Evolutionary conservation across 2,888 invertebrate species (phyloP).

Genomic region (Rotaria socialis): DNA sequence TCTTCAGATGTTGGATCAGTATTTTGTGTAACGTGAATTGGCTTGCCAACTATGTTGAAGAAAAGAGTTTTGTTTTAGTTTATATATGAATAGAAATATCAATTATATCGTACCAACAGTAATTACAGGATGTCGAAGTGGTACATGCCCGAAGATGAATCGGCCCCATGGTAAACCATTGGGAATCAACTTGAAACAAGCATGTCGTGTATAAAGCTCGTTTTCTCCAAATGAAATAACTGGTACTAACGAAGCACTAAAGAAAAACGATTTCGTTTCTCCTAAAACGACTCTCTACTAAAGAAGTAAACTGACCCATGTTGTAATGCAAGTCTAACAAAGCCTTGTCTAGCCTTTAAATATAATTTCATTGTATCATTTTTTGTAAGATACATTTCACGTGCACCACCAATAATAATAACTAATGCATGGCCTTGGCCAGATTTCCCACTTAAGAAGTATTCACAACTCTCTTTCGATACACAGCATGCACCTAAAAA

Average conservation of each 20-base stretch:
- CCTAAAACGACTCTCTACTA: too few species aligned
- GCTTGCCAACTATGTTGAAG: background rate
- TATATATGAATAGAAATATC: too few species aligned
- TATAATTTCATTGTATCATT: background rate
- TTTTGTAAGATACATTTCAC: background rate
- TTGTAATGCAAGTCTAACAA: background rate
- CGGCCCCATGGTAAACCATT: background rate
- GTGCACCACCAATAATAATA: background rate
- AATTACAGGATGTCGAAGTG: conserved; percentile 11
- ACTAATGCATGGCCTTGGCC: background rate
- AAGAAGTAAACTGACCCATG: background rate
- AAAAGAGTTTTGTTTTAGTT: too few species aligned
- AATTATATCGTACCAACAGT: background rate
- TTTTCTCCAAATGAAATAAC: conserved; percentile 18
- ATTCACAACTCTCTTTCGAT: background rate
- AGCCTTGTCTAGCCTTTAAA: background rate
- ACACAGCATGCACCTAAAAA: conserved; percentile 51
- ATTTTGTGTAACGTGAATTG: background rate
- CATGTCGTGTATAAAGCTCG: background rate
- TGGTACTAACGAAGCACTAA: conserved; percentile 1
- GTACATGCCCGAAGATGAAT: background rate
- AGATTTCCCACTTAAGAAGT: background rate
- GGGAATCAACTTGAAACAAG: background rate
- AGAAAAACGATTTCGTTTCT: background rate
- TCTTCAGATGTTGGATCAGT: background rate